Evolutionary conservation across 2,888 invertebrate genomes (phyloP).

Genomic region (Drosophila borborema): DNA sequence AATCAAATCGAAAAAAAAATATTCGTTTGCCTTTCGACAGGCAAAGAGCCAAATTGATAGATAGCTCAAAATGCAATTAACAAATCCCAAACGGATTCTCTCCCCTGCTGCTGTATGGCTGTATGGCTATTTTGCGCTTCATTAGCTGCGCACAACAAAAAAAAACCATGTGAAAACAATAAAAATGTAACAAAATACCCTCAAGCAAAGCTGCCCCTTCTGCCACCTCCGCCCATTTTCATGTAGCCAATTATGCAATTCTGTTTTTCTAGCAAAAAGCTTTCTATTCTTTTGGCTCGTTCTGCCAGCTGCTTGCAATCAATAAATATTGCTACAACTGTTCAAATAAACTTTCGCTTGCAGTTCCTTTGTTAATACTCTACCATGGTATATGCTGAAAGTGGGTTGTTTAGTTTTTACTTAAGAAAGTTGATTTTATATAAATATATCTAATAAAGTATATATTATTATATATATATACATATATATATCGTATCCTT

Average conservation of each 20-base stretch:
- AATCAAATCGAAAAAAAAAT: constrained; percentile 7
- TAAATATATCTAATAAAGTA: too few species aligned
- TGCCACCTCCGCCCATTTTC: neutral
- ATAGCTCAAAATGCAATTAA: constrained; percentile 69
- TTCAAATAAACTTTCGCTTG: constrained; percentile 45
- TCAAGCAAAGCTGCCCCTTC: neutral
- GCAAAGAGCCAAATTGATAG: constrained; percentile 50
- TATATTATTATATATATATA: too few species aligned
- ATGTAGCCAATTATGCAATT: constrained; percentile 68
- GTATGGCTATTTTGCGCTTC: constrained; percentile 66
- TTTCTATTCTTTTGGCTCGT: constrained; percentile 32
- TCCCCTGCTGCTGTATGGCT: constrained; percentile 6
- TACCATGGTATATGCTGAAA: neutral
- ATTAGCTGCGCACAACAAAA: constrained; percentile 52
- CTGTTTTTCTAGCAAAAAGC: constrained; percentile 55
- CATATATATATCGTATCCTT: too few species aligned
- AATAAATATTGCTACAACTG: constrained; percentile 70
- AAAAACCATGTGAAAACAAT: constrained; percentile 18
- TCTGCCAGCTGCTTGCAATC: constrained; percentile 57
- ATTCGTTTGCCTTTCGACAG: constrained; percentile 39
- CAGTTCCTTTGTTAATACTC: constrained; percentile 35
- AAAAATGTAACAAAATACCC: constrained; percentile 21
- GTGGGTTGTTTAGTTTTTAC: neutral
- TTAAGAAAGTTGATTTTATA: neutral
- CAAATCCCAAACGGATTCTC: constrained; percentile 22